Conservation (phyloP, 2,113 vertebrate species). For the Paratilapia polleni region DNA sequence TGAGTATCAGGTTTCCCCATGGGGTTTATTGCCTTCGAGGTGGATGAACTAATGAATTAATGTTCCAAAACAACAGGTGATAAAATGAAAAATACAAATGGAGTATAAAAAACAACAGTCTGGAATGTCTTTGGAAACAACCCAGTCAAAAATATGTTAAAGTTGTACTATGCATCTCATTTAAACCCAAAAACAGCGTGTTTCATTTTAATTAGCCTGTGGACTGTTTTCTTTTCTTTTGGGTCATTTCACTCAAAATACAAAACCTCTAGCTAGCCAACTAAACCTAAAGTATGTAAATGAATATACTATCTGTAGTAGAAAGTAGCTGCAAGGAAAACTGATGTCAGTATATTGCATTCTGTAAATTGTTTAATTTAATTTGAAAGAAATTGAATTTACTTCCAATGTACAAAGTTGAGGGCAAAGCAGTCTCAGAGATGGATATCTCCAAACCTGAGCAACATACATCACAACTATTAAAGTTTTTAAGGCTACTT, state of each 20-base stretch:
- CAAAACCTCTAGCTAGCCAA: neutral
- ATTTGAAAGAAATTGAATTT: neutral
- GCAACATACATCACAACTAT: neutral
- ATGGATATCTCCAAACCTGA: neutral
- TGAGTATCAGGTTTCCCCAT: slow-evolving; percentile 23
- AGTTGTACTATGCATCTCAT: slow-evolving; percentile 14
- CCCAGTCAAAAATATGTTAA: neutral
- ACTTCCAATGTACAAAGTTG: too few relatives aligned
- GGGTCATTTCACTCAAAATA: neutral
- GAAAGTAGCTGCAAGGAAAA: neutral
- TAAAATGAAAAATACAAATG: neutral
- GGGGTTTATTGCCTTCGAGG: neutral
- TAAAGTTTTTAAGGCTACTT: neutral
- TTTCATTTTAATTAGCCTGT: neutral
- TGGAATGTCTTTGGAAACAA: slow-evolving; percentile 14
- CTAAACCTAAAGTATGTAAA: neutral
- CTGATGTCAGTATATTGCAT: neutral
- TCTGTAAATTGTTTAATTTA: too few relatives aligned
- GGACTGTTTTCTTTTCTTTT: neutral
- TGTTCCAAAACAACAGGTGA: slow-evolving; percentile 22
- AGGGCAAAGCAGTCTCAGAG: neutral
- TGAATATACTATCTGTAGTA: neutral
- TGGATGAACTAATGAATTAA: slow-evolving; percentile 15
- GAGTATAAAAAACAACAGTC: neutral
- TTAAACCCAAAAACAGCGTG: neutral